Percentiles rank a stretch among this genome's conserved stretches.
Evolutionary conservation across 2,888 invertebrate species (phyloP).

Genomic region (Temnothorax ravouxi): DNA sequence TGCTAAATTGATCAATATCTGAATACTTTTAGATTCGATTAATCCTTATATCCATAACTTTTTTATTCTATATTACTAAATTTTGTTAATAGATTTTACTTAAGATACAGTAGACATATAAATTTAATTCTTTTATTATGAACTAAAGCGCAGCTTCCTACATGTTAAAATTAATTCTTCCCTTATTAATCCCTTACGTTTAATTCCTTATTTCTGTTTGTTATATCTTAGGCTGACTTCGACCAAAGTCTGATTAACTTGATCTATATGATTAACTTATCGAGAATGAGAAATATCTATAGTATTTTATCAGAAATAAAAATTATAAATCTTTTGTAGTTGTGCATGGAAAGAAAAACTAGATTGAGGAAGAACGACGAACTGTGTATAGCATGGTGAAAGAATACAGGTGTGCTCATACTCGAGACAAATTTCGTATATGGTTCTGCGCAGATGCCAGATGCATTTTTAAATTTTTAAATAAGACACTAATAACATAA

Average conservation of each 20-base stretch:
- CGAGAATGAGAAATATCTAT: background rate
- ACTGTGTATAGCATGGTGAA: too few relatives aligned
- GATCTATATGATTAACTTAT: background rate
- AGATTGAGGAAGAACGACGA: too few relatives aligned
- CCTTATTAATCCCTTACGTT: background rate
- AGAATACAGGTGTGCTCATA: too few relatives aligned
- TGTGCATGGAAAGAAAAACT: too few relatives aligned
- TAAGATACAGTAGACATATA: background rate
- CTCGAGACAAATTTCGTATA: too few relatives aligned
- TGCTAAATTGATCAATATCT: background rate
- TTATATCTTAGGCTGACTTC: background rate
- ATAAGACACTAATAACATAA: too few relatives aligned
- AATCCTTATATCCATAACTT: background rate
- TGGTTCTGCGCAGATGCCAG: too few relatives aligned
- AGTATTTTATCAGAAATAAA: too few relatives aligned
- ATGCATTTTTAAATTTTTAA: too few relatives aligned
- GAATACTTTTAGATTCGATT: background rate
- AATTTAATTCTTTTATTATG: background rate
- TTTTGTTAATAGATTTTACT: background rate
- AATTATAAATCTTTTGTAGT: too few relatives aligned
- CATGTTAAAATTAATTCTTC: background rate
- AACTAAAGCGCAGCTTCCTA: background rate
- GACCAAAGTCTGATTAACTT: background rate
- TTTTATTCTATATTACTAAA: background rate
- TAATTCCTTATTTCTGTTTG: background rate